Evolutionary conservation across 2,113 vertebrate genomes (phyloP), one percentile per base, ranked within the genome.

Genomic region (Myotis yumanensis): DNA sequence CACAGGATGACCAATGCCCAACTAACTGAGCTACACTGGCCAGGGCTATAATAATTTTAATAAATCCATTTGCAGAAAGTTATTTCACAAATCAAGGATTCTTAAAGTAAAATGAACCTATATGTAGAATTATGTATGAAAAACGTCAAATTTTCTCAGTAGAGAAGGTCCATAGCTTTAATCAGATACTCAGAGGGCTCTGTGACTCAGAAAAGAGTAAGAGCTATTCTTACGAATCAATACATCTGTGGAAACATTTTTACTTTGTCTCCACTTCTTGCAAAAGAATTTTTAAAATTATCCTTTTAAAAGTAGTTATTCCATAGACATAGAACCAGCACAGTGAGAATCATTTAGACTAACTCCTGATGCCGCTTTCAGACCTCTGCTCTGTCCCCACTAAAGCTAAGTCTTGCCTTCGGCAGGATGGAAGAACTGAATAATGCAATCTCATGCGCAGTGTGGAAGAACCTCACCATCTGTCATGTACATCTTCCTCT

Each of bases 131-230:
- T 68, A 68, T 32, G 3, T 75, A 37, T 66, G 43, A 30, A 51
- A 93, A 87, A 51, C 57, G 37, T 84, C 15, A 4, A 0, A 64
- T 64, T 68, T 72, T 89, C n/a, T 40, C 46, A 68, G 51, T 43
- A 9, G 40, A 59, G n/a, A 83, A 9, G 25, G 40, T 71, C 51
- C 12, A 54, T 35, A 84, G 25, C 14, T 91, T 96, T 92, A 15
- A 75, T 79, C 32, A 91, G 18, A 43, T 89, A 66, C 0, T 62
- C 11, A 83, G n/a, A 76, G 52, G 43, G 10, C 7, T 91, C 32
- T 86, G 8, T 89, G 71, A 68, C 23, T 25, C 54, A 89, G 89
- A 80, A 71, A 90, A 93, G 14, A 83, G 25, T 85, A 93, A 76
- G 30, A 88, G 18, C 28, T 12, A 52, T 84, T 86, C 23, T 85